phyloP scores from a whole-genome alignment of 2,797 vertebrate genomes.

The Phataginus tetradactyla region DNA sequence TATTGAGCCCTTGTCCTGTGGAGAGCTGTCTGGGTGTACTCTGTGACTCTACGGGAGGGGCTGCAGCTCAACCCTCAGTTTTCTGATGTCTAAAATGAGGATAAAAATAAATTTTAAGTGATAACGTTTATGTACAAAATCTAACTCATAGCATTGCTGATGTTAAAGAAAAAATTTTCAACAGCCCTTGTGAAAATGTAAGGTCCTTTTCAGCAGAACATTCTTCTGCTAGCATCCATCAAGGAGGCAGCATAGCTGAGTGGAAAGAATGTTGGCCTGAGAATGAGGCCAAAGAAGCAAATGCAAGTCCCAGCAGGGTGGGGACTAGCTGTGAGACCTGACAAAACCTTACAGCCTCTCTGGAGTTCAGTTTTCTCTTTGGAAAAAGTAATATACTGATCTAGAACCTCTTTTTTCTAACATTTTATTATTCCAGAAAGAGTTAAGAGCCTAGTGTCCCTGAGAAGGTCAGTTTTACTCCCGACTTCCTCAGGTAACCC shows the following conservation, averaged over 20 bases:
- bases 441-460: neutral
- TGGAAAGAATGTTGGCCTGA: neutral
- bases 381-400: neutral
- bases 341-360: neutral
- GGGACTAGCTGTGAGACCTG: neutral
- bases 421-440: neutral
- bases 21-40: neutral
- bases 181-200: neutral
- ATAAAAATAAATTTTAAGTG: neutral
- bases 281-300: neutral
- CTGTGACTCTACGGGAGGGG: neutral
- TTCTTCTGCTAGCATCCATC: neutral
- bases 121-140: neutral
- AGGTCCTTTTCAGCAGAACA: neutral
- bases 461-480: slow-evolving; percentile 32
- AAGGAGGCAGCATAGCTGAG: neutral
- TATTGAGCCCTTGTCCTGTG: neutral
- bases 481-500: neutral
- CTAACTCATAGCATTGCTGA: neutral
- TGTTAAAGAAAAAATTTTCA: neutral
- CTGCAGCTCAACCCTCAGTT: neutral
- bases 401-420: neutral
- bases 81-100: slow-evolving; percentile 17
- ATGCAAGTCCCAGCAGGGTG: neutral
- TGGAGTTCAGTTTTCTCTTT: neutral